Conservation (phyloP, 2,888 invertebrate genomes). For the Cyrtodaria siliqua region DNA sequence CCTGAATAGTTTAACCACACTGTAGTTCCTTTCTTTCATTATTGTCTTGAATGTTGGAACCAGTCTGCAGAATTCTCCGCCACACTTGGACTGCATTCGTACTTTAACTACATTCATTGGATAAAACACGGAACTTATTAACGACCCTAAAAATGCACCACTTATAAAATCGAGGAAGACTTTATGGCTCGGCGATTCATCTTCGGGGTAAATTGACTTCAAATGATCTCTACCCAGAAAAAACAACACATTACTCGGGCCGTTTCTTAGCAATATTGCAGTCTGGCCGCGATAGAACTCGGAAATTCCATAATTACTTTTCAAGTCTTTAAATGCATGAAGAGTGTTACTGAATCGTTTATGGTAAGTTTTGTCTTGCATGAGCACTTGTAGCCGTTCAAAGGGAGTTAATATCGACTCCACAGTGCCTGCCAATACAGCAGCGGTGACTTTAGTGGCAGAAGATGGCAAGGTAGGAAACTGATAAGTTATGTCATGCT, state of each 20-base stretch:
- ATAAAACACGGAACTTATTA: conserved; percentile 97
- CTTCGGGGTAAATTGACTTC: conserved; percentile 80
- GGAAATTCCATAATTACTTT: conserved; percentile 90
- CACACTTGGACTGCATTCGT: conserved; percentile 96
- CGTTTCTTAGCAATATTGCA: conserved; percentile 96
- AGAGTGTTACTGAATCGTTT: conserved; percentile 93
- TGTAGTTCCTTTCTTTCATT: conserved; percentile 92
- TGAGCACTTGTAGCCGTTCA: conserved; percentile 96
- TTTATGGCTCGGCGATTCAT: conserved; percentile 67
- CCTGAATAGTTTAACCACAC: conserved; percentile 93
- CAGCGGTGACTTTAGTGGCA: conserved; percentile 84
- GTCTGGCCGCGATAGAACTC: conserved; percentile 97
- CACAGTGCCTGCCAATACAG: conserved; percentile 90
- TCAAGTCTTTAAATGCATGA: conserved; percentile 90
- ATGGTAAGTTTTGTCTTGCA: conserved; percentile 90
- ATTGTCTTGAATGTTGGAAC: conserved; percentile 87
- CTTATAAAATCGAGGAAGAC: conserved; percentile 88
- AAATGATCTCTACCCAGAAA: conserved; percentile 95
- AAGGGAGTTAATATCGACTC: conserved; percentile 97
- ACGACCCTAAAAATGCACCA: conserved; percentile 97
- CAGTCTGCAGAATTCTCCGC: conserved; percentile 86
- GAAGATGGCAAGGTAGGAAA: conserved; percentile 64
- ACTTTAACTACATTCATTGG: conserved; percentile 99
- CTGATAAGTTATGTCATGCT: conserved; percentile 86
- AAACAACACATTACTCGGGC: conserved; percentile 96